Base-by-base conservation (phyloP, 2,888 invertebrate species). In the Sycophila texana region DNA sequence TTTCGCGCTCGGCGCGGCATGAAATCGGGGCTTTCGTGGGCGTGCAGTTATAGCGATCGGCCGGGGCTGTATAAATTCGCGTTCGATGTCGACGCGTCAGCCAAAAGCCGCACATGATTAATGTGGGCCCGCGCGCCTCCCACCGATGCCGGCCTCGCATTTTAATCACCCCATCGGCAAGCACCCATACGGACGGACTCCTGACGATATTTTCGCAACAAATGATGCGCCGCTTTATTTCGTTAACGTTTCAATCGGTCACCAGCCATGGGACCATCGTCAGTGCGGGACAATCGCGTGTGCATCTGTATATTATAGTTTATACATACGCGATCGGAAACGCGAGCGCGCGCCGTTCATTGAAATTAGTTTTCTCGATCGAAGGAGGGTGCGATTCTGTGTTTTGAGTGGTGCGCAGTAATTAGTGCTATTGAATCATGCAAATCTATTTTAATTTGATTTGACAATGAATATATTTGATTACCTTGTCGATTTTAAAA, bases 181-280 rank as follows among this genome's bases (percentile, higher is more conserved):
- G 61, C 57, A 3, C n/a, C 53, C 79, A 82, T 78, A 79, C 77
- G 49, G 30, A 65, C 79, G 72, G 77, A 76, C 39, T 66, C 20
- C 74, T 55, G 39, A 39, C 60, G 72, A 82, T 80, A 81, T 80
- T 70, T 39, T 85, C 83, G 84, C 83, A 83, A 83, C 77, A 71
- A 78, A 82, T 81, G 84, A 84, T 82, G 81, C 82, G 81, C 80
- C 82, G 85, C 85, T 85, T 84, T 86, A 84, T 85, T 85, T 85
- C 85, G 86, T 86, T 86, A 87, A 83, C 85, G 84, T 83, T 86
- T 85, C 86, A 85, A 86, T 86, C 86, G 87, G 83, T 85, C 86
- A 85, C 67, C 14, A 47, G 39, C 30, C n/a, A 39, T 7, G 1
- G 53, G n/a, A 4, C 53, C 16, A 16, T 7, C n/a, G 16, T n/a